These are phyloP conservation scores for Maniola hyperantus DNA, from an alignment of 2,888 invertebrate species.

Conservation along the genomic window DNA sequence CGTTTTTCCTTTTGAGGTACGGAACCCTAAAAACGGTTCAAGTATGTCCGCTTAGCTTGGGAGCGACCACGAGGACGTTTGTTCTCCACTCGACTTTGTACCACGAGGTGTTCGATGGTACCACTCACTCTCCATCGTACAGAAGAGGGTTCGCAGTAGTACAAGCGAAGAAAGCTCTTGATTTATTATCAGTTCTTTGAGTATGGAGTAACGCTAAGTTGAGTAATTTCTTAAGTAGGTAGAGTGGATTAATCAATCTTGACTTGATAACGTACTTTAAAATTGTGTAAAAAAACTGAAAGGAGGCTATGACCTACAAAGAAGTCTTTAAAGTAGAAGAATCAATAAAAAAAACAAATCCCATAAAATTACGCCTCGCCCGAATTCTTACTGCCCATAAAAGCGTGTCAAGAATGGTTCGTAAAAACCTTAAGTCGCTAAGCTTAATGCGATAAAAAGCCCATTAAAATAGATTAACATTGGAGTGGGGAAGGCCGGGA, in stretches of 20 bases:
- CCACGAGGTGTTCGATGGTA: too few relatives aligned
- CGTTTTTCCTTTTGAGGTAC: too few relatives aligned
- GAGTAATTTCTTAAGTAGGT: too few relatives aligned
- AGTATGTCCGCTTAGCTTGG: too few relatives aligned
- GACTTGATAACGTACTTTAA: not conserved
- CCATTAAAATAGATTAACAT: slow-evolving; percentile 56
- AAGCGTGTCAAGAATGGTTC: slow-evolving; percentile 33
- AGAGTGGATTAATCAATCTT: not conserved
- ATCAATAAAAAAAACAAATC: slow-evolving; percentile 13
- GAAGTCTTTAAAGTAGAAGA: slow-evolving; percentile 10
- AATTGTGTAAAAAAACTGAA: not conserved
- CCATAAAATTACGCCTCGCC: slow-evolving; percentile 26
- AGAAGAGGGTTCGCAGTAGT: too few relatives aligned
- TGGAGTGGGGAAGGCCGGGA: slow-evolving; percentile 55
- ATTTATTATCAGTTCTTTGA: too few relatives aligned
- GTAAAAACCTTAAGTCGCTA: slow-evolving; percentile 35
- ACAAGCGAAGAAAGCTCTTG: too few relatives aligned
- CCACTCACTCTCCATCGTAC: too few relatives aligned
- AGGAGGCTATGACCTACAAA: not conserved
- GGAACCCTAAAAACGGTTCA: too few relatives aligned
- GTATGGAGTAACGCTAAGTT: too few relatives aligned
- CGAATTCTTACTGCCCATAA: slow-evolving; percentile 32
- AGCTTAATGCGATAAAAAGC: slow-evolving; percentile 33
- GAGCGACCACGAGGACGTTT: too few relatives aligned
- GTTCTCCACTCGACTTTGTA: too few relatives aligned